Conservation (phyloP, 2,888 invertebrate genomes). For the Fabriciana adippe region DNA sequence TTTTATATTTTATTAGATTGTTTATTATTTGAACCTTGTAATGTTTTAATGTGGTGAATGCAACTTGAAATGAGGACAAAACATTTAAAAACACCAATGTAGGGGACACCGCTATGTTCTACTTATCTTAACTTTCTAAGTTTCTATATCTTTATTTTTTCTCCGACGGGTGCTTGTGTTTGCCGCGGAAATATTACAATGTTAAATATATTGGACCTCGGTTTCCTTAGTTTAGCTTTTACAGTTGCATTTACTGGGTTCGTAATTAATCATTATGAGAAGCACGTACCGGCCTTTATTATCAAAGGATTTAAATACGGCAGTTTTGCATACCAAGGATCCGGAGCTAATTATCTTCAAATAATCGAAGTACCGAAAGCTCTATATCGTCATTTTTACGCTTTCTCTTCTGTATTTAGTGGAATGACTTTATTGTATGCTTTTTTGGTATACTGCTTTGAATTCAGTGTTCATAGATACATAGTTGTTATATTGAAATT, state of each 20-base stretch:
- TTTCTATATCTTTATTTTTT: conserved; percentile 16
- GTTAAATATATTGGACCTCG: conserved; percentile 72
- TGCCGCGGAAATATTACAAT: conserved; percentile 41
- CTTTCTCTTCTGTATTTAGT: conserved; percentile 84
- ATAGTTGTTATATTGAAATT: conserved; percentile 74
- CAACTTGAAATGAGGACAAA: conserved; percentile 31
- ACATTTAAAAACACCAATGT: conserved; percentile 22
- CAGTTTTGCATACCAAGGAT: conserved; percentile 84
- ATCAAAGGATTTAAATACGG: conserved; percentile 87
- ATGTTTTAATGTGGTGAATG: too few relatives aligned
- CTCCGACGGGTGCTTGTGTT: conserved; percentile 2
- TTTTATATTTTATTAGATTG: neutral
- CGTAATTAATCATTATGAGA: conserved; percentile 85
- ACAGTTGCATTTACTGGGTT: conserved; percentile 80
- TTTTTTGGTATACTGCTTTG: conserved; percentile 74
- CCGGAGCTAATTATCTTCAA: conserved; percentile 68
- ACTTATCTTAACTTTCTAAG: conserved; percentile 22
- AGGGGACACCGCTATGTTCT: conserved; percentile 29
- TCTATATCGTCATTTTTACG: conserved; percentile 91
- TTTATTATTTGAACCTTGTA: neutral
- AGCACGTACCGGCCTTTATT: conserved; percentile 85
- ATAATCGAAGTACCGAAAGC: conserved; percentile 88
- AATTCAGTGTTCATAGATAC: conserved; percentile 72
- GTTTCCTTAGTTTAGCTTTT: conserved; percentile 69
- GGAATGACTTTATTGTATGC: conserved; percentile 73